These are phyloP conservation scores for Clarias batrachus DNA, from an alignment of 2,113 vertebrate genomes.

Conservation along the genomic window DNA sequence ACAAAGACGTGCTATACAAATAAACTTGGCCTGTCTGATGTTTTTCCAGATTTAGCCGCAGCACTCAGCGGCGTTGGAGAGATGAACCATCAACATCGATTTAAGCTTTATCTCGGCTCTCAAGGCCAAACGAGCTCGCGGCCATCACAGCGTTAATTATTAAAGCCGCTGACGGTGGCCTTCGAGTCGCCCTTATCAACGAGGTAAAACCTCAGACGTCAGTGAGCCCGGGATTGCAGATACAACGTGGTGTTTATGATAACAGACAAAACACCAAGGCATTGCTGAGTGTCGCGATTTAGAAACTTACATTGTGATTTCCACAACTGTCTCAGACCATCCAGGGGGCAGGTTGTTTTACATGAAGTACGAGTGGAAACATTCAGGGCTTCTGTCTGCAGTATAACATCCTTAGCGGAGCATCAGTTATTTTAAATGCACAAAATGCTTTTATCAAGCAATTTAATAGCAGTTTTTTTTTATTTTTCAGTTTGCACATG, in stretches of 20 bases:
- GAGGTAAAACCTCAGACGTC: conserved; percentile 25
- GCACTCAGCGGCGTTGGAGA: neutral
- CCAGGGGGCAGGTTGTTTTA: neutral
- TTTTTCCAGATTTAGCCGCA: neutral
- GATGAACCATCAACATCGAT: conserved; percentile 6
- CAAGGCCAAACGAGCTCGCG: conserved; percentile 48
- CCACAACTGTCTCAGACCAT: neutral
- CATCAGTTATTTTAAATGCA: neutral
- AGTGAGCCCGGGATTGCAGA: neutral
- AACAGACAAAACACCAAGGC: neutral
- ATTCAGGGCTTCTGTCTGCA: neutral
- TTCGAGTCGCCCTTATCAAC: conserved; percentile 50
- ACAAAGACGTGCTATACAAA: neutral
- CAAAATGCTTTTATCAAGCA: neutral
- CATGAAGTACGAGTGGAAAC: neutral
- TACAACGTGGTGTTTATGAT: conserved; percentile 12
- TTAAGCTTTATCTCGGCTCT: conserved; percentile 39
- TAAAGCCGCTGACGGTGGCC: conserved; percentile 50
- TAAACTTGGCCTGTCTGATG: neutral
- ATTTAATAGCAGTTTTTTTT: neutral
- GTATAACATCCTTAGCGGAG: too few relatives aligned
- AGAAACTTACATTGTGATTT: neutral
- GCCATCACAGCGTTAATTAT: conserved; percentile 53
- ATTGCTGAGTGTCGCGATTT: neutral
- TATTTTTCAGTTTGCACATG: neutral